phyloP scores from a whole-genome alignment of 2,113 vertebrate genomes.

The Vombatus ursinus region DNA sequence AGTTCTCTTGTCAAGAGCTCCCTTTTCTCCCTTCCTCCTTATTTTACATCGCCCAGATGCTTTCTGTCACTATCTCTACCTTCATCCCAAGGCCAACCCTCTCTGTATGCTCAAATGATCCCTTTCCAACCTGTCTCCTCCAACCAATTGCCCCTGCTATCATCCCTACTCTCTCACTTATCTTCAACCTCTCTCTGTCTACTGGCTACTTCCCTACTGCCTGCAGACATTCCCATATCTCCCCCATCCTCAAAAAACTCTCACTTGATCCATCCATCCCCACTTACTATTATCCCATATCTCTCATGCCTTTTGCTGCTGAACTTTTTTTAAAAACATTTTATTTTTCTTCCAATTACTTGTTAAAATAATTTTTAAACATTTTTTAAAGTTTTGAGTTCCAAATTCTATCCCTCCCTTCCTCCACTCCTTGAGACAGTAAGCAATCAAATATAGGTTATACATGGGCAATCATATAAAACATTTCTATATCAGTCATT shows the following conservation, averaged over 20 bases:
- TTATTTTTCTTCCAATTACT: background rate
- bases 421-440: background rate
- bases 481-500: background rate
- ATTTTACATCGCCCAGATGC: background rate
- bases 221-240: background rate
- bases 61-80: background rate
- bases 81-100: background rate
- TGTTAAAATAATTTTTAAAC: background rate
- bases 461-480: background rate
- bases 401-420: background rate
- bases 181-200: background rate
- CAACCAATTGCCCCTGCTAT: background rate
- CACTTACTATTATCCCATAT: background rate
- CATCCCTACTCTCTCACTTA: background rate
- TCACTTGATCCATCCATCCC: background rate
- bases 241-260: background rate
- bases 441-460: background rate
- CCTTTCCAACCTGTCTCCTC: background rate
- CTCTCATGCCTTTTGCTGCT: background rate
- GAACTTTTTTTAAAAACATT: background rate
- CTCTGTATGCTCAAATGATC: background rate
- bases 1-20: background rate
- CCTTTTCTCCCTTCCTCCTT: background rate
- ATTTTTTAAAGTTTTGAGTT: background rate
- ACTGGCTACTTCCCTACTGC: background rate